phyloP scores from a whole-genome alignment of 2,888 invertebrate species.

The Drosophila stalkeri region DNA sequence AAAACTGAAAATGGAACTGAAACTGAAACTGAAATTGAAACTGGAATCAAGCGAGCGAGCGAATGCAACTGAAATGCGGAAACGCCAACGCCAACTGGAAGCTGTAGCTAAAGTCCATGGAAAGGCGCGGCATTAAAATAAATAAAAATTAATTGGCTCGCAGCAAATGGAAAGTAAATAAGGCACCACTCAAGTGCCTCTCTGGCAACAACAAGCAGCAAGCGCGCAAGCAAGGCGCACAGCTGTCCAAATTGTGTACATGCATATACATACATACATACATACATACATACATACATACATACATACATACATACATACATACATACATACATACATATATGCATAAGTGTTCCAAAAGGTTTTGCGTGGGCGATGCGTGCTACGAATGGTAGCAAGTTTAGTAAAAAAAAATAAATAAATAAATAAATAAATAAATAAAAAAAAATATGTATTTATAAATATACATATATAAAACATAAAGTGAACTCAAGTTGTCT shows the following conservation, averaged over 20 bases:
- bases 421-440: neutral
- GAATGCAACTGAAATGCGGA: neutral
- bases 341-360: conserved; percentile 8
- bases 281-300: too few species aligned
- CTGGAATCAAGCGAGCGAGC: conserved; percentile 6
- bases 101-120: neutral
- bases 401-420: conserved; percentile 43
- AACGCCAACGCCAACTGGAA: conserved; percentile 13
- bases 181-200: conserved; percentile 33
- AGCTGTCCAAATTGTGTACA: conserved; percentile 50
- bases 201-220: neutral
- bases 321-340: too few species aligned
- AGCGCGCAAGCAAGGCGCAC: neutral
- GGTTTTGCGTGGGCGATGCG: too few species aligned
- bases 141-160: conserved; percentile 79
- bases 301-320: too few species aligned
- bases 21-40: conserved; percentile 12
- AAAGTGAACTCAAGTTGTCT: conserved; percentile 40
- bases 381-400: neutral
- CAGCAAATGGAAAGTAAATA: conserved; percentile 55
- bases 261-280: too few species aligned
- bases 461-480: conserved; percentile 12
- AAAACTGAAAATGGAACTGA: conserved; percentile 10
- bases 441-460: too few species aligned
- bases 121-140: conserved; percentile 67